These are phyloP conservation scores for Geotrypetes seraphini DNA, from an alignment of 2,797 vertebrate genomes.

Conservation along the genomic window DNA sequence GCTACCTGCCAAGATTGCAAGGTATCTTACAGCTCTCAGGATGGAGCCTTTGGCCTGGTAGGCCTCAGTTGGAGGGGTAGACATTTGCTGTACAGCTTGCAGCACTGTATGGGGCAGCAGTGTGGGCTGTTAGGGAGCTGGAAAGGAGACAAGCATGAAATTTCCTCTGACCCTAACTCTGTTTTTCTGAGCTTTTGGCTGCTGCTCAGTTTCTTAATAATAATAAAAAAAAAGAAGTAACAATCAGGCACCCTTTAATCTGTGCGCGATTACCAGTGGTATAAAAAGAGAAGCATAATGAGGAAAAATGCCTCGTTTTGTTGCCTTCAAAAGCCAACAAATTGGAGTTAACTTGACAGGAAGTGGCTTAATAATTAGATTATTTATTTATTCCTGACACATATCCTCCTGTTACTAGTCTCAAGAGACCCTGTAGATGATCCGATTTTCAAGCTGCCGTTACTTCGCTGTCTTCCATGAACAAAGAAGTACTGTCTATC, in stretches of 20 bases:
- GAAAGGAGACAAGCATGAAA: constrained; percentile 87
- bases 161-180: constrained; percentile 80
- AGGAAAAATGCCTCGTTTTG: constrained; percentile 88
- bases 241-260: constrained; percentile 79
- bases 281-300: constrained; percentile 77
- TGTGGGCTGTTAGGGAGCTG: constrained; percentile 90
- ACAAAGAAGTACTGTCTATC: constrained; percentile 82
- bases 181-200: constrained; percentile 70
- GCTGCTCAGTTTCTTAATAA: constrained; percentile 67
- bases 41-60: constrained; percentile 83
- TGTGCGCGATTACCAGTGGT: constrained; percentile 74
- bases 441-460: constrained; percentile 79
- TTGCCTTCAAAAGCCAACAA: constrained; percentile 86
- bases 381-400: constrained; percentile 85
- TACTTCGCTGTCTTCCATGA: constrained; percentile 74
- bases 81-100: constrained; percentile 99
- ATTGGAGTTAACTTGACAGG: constrained; percentile 88
- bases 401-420: constrained; percentile 79
- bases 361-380: constrained; percentile 88
- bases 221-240: constrained; percentile 45
- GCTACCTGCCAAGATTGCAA: constrained; percentile 87
- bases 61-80: constrained; percentile 78
- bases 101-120: constrained; percentile 96
- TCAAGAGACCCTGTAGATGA: constrained; percentile 71
- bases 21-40: constrained; percentile 80